These are phyloP conservation scores for Lepisosteus oculatus DNA, from an alignment of 2,113 vertebrate species.

Conservation along the genomic window DNA sequence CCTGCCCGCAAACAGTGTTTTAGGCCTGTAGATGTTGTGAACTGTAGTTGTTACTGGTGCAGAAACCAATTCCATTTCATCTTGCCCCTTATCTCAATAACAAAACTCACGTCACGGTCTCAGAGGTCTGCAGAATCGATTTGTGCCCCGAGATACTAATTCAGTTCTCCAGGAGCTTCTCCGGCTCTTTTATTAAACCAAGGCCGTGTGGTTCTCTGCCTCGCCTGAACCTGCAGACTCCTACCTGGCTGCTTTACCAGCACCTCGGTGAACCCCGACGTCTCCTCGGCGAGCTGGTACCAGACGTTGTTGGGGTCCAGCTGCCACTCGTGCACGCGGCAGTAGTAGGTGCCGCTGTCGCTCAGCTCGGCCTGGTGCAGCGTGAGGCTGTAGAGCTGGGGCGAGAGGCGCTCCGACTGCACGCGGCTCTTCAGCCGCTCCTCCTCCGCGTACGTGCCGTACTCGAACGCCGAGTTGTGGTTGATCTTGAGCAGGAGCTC, in stretches of 20 bases:
- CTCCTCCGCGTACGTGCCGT: conserved; percentile 86
- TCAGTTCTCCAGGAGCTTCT: no score
- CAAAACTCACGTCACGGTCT: no score
- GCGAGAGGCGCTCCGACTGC: conserved; percentile 80
- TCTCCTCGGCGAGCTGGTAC: conserved; percentile 82
- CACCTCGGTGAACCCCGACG: conserved; percentile 82
- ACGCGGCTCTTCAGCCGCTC: conserved; percentile 82
- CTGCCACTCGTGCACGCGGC: conserved; percentile 95
- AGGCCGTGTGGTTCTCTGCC: no score
- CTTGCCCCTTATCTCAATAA: no score
- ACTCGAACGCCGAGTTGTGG: conserved; percentile 79
- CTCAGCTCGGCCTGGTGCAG: conserved; percentile 83
- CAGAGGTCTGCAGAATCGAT: neutral
- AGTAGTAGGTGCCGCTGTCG: conserved; percentile 93
- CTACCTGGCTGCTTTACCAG: conserved; percentile 85
- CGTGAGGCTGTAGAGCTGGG: conserved; percentile 83
- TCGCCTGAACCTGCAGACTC: neutral
- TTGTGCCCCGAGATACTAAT: neutral
- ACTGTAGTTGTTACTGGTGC: no score
- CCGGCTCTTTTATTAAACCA: no score
- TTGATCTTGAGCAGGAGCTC: conserved; percentile 93
- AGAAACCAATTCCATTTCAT: no score
- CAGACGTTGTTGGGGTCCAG: conserved; percentile 77
- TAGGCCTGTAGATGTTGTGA: no score
- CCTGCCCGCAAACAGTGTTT: no score